Percentiles rank a stretch among this genome's conserved stretches.
Conservation (phyloP, 2,797 vertebrate genomes). For the Urosaurus nigricauda region DNA sequence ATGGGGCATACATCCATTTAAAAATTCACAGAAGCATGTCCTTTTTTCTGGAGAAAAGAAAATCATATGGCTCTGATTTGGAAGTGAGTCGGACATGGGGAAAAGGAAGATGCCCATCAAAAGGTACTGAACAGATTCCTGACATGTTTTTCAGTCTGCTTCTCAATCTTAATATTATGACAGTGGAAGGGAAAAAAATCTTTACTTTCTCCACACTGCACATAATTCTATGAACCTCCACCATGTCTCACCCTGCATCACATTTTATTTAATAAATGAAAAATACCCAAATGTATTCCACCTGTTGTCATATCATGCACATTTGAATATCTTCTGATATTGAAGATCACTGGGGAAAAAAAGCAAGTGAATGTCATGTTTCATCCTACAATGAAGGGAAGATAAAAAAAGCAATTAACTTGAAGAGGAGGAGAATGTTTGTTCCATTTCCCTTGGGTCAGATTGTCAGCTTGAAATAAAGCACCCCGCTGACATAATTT, state of each 20-base stretch:
- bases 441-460: conserved; percentile 32
- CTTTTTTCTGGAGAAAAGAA: too few species aligned
- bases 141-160: background rate
- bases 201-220: background rate
- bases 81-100: too few species aligned
- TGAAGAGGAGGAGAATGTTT: conserved; percentile 29
- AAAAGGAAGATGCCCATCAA: too few species aligned
- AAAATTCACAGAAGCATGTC: too few species aligned
- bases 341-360: conserved; percentile 20
- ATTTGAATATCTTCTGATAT: conserved; percentile 22
- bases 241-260: background rate
- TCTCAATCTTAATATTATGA: background rate
- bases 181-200: background rate
- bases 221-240: background rate
- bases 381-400: conserved; percentile 30
- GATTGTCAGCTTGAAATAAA: background rate
- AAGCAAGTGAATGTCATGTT: conserved; percentile 37
- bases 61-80: too few species aligned
- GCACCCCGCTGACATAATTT: conserved; percentile 25
- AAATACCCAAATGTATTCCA: background rate
- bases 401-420: conserved; percentile 42
- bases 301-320: background rate
- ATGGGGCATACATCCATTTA: background rate
- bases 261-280: background rate
- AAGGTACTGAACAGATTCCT: too few species aligned